phyloP scores from a whole-genome alignment of 2,888 invertebrate genomes.

The Prosapia bicincta region DNA sequence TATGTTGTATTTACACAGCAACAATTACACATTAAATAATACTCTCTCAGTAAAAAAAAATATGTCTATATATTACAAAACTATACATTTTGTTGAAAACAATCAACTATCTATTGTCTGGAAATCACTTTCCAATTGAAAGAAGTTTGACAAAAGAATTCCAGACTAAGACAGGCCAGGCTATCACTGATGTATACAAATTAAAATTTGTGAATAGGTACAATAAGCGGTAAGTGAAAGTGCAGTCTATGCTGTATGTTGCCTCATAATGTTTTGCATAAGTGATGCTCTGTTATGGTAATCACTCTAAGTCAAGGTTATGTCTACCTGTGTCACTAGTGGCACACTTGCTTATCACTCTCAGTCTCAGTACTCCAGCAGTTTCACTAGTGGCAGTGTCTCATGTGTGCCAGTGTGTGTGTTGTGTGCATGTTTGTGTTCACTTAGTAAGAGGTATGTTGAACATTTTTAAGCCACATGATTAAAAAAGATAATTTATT shows the following conservation, averaged over 20 bases:
- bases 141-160: background rate
- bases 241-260: background rate
- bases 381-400: background rate
- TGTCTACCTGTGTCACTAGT: background rate
- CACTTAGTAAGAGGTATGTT: background rate
- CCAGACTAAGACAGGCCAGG: background rate
- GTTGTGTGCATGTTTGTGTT: background rate
- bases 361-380: background rate
- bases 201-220: background rate
- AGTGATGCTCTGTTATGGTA: background rate
- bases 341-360: background rate
- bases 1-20: too few relatives aligned
- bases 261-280: conserved; percentile 2
- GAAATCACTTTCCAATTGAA: background rate
- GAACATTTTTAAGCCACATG: too few relatives aligned
- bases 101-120: background rate
- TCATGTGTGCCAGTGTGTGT: background rate
- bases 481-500: too few relatives aligned
- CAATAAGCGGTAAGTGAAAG: background rate
- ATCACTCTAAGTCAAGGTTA: background rate
- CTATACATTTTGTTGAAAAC: background rate
- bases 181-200: background rate
- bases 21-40: too few relatives aligned
- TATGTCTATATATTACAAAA: too few relatives aligned
- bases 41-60: too few relatives aligned